Evolutionary conservation across 2,113 vertebrate genomes (phyloP).

Genomic region (Amphilophus citrinellus): DNA sequence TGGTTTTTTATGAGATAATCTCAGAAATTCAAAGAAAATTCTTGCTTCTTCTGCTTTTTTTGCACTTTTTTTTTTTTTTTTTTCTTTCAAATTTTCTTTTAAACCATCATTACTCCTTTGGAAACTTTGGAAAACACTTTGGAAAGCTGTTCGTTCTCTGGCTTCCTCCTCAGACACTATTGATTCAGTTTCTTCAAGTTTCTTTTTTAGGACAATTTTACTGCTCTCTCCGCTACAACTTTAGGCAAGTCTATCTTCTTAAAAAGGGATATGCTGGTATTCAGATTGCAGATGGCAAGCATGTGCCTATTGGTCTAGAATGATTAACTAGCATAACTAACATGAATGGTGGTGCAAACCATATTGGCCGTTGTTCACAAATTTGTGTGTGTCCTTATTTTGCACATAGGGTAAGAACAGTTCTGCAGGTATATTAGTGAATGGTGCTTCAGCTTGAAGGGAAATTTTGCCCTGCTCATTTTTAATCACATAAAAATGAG

Average conservation of each 20-base stretch:
- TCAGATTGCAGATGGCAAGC: not conserved
- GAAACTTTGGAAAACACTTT: not conserved
- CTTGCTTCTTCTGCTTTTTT: not conserved
- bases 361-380: not conserved
- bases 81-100: not conserved
- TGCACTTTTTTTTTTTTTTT: not conserved
- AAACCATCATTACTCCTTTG: not conserved
- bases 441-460: not conserved
- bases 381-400: not conserved
- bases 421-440: not conserved
- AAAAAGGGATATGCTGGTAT: not conserved
- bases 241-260: not conserved
- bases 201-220: not conserved
- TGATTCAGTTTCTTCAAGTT: not conserved
- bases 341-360: not conserved
- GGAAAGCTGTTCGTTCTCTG: not conserved
- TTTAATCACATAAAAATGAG: not conserved
- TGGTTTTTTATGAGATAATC: not conserved
- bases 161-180: not conserved
- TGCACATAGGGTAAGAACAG: not conserved
- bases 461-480: not conserved
- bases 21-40: not conserved
- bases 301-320: not conserved
- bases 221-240: not conserved
- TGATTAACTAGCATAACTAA: not conserved